These are phyloP conservation scores for Clarias pachynema DNA, from an alignment of 2,797 vertebrate species.

Conservation along the genomic window DNA sequence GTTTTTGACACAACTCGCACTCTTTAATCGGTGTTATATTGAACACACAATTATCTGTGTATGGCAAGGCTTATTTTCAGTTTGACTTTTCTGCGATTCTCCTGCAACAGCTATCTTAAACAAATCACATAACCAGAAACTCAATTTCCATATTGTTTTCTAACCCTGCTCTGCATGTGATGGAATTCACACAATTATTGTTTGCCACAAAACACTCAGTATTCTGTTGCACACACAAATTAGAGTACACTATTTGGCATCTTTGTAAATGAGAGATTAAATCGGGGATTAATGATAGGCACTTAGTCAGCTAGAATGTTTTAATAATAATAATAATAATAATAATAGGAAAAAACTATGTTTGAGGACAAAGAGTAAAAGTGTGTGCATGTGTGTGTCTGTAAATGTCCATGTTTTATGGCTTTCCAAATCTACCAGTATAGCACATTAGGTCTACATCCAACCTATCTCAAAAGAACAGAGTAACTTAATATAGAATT, in stretches of 20 bases:
- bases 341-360: neutral
- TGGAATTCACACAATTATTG: neutral
- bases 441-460: neutral
- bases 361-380: neutral
- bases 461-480: neutral
- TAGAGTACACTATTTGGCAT: conserved; percentile 3
- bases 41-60: neutral
- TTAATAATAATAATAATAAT: too few relatives aligned
- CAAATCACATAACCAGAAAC: conserved; percentile 4
- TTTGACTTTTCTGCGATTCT: neutral
- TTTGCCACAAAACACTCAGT: neutral
- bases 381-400: neutral
- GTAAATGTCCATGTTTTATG: neutral
- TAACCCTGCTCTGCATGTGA: neutral
- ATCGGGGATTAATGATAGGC: neutral
- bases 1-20: neutral
- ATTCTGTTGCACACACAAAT: conserved; percentile 6
- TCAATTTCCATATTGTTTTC: neutral
- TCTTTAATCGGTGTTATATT: conserved; percentile 7
- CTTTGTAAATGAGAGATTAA: neutral
- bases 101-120: neutral
- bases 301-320: neutral
- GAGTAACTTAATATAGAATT: neutral
- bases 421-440: neutral
- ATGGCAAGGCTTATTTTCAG: conserved; percentile 5